Evolutionary conservation across 2,888 invertebrate genomes (phyloP), one percentile per base, ranked within the genome.

Genomic region (Chromoteleia sp.): DNA sequence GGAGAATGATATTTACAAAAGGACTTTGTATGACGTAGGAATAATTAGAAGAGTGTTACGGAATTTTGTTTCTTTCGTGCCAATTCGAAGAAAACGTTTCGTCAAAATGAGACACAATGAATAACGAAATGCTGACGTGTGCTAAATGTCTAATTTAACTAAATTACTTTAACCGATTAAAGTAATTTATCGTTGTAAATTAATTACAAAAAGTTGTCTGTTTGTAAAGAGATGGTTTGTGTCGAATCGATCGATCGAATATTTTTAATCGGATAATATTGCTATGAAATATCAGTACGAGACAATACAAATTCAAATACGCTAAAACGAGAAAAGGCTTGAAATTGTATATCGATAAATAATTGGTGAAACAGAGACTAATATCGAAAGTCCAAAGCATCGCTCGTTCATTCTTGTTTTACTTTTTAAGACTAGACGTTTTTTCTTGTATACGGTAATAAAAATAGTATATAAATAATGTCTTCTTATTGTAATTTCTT

Each of bases 1-100:
- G 83, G 86, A 87, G 85, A 89, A 88, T 86, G 80, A 86, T 89
- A 89, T 90, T 86, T 89, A 89, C 88, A 89, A 87, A 86, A 88
- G 86, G 87, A 86, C 36, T 54, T 43, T 71, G 48, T 76, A 82
- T 83, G 81, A 84, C 75, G 73, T 74, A 76, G 74, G 67, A 43
- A 14, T 73, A 36, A 67, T 70, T 56, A 52, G 50, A 59, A 56
- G 15, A 48, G 29, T 45, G 21, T 43, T 25, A 14, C 1, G 14
- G 21, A 41, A 8, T 14, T 45, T 14, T 14, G 25, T 15, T 17
- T 17, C 10, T 33, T 10, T 33, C 33, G 33, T 33, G 33, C 33
- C 33, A 10, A 33, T 33, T 33, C 43, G 8, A 43, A 17, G 43
- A 17, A 17, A 43, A 17, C 12, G 12, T n/a, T 39, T 39, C 17